Percentiles rank a stretch among this genome's conserved stretches.
Conservation (phyloP, 2,797 vertebrate species). For the Enteromius thamalakanensis region DNA sequence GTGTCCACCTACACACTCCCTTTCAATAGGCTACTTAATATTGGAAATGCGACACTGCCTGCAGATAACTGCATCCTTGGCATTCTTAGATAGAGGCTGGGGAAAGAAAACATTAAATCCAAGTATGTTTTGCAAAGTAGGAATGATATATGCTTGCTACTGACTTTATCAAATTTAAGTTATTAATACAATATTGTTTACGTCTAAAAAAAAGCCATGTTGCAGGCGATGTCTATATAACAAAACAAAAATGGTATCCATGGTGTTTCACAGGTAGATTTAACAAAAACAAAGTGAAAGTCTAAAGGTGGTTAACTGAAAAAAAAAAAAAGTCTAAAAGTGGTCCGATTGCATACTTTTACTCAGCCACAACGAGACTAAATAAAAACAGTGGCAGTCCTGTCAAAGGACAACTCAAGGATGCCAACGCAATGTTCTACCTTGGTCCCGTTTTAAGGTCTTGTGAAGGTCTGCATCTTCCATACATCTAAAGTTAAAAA, state of each 20-base stretch:
- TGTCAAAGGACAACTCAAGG: background rate
- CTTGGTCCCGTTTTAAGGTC: background rate
- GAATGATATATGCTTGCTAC: background rate
- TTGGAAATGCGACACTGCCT: constrained; percentile 72
- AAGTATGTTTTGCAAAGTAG: background rate
- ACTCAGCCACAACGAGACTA: constrained; percentile 3
- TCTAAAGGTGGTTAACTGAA: background rate
- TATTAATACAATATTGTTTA: background rate
- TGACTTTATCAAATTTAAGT: background rate
- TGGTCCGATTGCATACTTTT: background rate
- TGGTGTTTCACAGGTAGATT: background rate
- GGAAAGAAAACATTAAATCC: constrained; percentile 55
- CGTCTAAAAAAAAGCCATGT: background rate
- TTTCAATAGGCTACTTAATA: constrained; percentile 74
- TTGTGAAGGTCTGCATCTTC: background rate
- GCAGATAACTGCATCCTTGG: constrained; percentile 71
- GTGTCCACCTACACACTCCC: constrained; percentile 74
- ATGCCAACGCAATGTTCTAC: background rate
- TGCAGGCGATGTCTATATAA: background rate
- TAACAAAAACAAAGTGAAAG: background rate
- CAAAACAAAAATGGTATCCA: background rate
- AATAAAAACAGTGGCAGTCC: background rate
- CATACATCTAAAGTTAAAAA: constrained; percentile 37
- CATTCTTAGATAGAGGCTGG: constrained; percentile 63
- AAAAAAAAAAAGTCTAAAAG: background rate